phyloP scores from a whole-genome alignment of 2,888 invertebrate species.

The Villa cingulata region DNA sequence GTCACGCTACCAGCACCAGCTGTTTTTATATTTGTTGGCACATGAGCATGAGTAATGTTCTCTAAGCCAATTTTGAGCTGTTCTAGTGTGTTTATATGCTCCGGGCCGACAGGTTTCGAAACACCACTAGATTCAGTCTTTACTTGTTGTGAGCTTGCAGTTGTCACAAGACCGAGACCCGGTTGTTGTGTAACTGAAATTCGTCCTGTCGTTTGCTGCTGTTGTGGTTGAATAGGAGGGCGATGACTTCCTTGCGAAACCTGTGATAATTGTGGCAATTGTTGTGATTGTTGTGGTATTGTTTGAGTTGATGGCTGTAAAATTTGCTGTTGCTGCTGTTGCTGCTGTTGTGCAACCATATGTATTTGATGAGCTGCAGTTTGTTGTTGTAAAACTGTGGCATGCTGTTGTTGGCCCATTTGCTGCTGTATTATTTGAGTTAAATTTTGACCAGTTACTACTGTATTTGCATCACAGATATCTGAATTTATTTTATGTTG shows the following conservation, averaged over 20 bases:
- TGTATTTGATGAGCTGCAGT: slow-evolving; percentile 2
- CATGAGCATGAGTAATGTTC: slow-evolving; percentile 43
- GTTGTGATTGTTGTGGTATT: background rate
- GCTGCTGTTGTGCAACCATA: background rate
- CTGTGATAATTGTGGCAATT: background rate
- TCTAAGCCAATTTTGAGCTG: slow-evolving; percentile 44
- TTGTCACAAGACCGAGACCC: background rate
- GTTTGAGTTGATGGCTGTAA: too few relatives aligned
- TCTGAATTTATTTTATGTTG: background rate
- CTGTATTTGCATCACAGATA: background rate
- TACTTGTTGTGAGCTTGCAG: background rate
- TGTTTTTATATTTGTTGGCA: slow-evolving; percentile 16
- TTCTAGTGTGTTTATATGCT: slow-evolving; percentile 41
- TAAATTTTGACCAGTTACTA: background rate
- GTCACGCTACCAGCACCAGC: background rate
- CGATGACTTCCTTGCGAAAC: background rate
- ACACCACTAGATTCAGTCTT: background rate
- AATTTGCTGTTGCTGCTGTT: background rate
- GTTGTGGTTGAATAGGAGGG: background rate
- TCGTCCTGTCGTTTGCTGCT: slow-evolving; percentile 1
- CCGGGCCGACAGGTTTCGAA: slow-evolving; percentile 27
- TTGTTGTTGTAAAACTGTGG: background rate
- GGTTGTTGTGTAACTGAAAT: slow-evolving; percentile 4
- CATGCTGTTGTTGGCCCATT: background rate
- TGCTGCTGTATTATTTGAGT: slow-evolving; percentile 2